Evolutionary conservation across 2,113 vertebrate species (phyloP).

Genomic region (Eurystomus gularis): DNA sequence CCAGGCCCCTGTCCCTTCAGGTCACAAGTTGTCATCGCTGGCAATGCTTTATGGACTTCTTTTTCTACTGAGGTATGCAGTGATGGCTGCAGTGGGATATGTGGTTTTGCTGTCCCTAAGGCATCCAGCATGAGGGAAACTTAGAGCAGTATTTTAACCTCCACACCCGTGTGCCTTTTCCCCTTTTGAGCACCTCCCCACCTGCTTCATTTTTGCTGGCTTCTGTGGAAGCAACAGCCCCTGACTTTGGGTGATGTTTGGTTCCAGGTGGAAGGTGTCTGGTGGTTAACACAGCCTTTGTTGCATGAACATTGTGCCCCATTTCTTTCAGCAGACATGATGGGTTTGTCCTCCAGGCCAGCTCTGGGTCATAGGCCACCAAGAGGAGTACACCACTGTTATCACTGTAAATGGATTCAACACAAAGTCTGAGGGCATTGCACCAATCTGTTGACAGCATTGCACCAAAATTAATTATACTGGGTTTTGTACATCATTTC

Average conservation of each 20-base stretch:
- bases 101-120: neutral
- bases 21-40: neutral
- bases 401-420: neutral
- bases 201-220: neutral
- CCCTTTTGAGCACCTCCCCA: neutral
- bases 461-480: neutral
- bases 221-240: neutral
- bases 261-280: neutral
- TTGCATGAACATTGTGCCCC: neutral
- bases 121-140: neutral
- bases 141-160: neutral
- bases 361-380: neutral
- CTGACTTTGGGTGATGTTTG: neutral
- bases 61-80: neutral
- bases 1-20: neutral
- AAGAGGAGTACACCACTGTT: neutral
- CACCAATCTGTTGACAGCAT: neutral
- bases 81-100: neutral
- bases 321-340: neutral
- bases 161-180: neutral
- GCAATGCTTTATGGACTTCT: neutral
- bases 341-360: neutral
- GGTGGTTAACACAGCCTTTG: neutral
- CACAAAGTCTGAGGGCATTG: fast-evolving
- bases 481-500: neutral